Evolutionary conservation across 2,888 invertebrate species (phyloP).

Genomic region (Rotaria macrura): DNA sequence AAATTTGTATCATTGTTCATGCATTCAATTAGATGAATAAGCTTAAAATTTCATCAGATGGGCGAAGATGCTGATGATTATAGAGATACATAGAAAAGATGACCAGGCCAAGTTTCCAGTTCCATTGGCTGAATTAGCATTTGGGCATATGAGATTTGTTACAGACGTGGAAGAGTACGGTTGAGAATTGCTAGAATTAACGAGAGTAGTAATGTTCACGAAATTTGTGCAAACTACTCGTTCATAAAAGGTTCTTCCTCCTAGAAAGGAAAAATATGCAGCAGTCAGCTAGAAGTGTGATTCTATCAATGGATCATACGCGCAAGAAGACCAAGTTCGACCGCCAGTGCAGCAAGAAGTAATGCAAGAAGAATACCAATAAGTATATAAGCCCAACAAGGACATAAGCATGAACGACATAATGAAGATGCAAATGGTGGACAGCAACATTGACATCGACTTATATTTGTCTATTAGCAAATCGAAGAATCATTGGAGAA

Average conservation of each 20-base stretch:
- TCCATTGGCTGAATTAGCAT: not conserved
- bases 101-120: not conserved
- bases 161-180: too few species aligned
- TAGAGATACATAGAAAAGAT: not conserved
- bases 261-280: not conserved
- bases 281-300: not conserved
- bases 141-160: not conserved
- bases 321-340: not conserved
- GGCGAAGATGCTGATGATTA: not conserved
- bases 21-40: not conserved
- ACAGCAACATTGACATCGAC: not conserved
- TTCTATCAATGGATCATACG: not conserved
- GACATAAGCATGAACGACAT: constrained; percentile 6
- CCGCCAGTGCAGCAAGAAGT: not conserved
- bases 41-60: not conserved
- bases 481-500: not conserved
- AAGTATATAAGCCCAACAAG: not conserved
- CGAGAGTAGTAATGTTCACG: too few species aligned
- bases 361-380: not conserved
- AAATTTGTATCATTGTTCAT: not conserved
- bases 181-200: too few species aligned
- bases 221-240: not conserved
- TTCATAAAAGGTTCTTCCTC: not conserved
- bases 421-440: not conserved
- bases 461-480: not conserved